Conservation (phyloP, 2,888 invertebrate genomes). For the Galeopsomyia nigrocyanea region DNA sequence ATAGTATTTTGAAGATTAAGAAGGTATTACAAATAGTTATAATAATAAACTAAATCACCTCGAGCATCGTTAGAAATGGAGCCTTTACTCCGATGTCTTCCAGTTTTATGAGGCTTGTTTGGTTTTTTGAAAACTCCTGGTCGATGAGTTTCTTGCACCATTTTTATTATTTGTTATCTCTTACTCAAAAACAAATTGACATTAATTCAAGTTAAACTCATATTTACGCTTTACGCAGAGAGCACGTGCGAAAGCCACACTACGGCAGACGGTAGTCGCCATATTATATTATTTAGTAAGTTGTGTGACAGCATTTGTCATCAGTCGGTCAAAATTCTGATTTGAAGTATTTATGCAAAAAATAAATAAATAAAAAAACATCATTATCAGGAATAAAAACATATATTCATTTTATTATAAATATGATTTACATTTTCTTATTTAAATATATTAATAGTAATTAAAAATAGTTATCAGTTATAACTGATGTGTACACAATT, state of each 20-base stretch:
- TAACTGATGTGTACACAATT: conserved; percentile 19
- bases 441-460: conserved; percentile 25
- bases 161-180: conserved; percentile 42
- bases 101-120: conserved; percentile 94
- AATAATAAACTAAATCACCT: conserved; percentile 72
- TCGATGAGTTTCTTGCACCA: conserved; percentile 75
- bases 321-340: not conserved
- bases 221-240: not conserved
- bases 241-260: conserved; percentile 22
- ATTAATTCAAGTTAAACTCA: conserved; percentile 13
- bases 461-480: conserved; percentile 40
- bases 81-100: conserved; percentile 92
- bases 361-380: conserved; percentile 15
- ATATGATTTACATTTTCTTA: conserved; percentile 24
- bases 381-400: not conserved
- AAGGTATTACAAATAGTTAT: too few species aligned
- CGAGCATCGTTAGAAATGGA: conserved; percentile 82
- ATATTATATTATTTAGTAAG: conserved; percentile 2
- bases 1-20: not conserved
- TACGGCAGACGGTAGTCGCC: not conserved
- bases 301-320: not conserved
- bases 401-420: conserved; percentile 34
- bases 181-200: conserved; percentile 13
- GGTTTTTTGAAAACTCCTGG: conserved; percentile 91
- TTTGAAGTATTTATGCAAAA: not conserved